Conservation (phyloP, 2,888 invertebrate species). For the Aromia moschata region DNA sequence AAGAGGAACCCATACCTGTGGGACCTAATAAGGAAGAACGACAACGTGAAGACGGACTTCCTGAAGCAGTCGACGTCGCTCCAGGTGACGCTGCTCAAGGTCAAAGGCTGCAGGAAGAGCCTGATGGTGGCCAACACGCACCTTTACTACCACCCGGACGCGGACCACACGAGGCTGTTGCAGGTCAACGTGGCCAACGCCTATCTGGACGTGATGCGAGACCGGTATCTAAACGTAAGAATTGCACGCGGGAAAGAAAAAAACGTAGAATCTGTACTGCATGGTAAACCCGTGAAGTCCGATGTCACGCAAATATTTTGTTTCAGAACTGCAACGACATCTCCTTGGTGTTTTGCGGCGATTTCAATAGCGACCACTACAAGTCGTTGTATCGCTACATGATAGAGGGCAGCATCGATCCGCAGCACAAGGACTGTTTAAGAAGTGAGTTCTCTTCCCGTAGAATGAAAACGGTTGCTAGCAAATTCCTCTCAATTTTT, state of each 20-base stretch:
- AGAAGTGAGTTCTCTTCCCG: slow-evolving; percentile 80
- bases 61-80: slow-evolving; percentile 72
- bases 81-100: slow-evolving; percentile 69
- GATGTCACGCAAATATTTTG: too few relatives aligned
- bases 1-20: slow-evolving; percentile 64
- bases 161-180: slow-evolving; percentile 86
- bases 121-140: slow-evolving; percentile 85
- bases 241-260: too few relatives aligned
- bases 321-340: slow-evolving; percentile 61
- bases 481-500: too few relatives aligned
- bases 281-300: too few relatives aligned
- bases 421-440: slow-evolving; percentile 77
- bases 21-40: slow-evolving; percentile 68
- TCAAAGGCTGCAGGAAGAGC: slow-evolving; percentile 64
- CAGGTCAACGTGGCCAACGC: slow-evolving; percentile 52
- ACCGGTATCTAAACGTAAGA: slow-evolving; percentile 26
- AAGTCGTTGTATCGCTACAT: slow-evolving; percentile 84
- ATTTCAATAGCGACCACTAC: slow-evolving; percentile 90
- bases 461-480: too few relatives aligned
- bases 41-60: slow-evolving; percentile 66
- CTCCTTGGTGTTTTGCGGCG: slow-evolving; percentile 85
- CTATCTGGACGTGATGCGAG: slow-evolving; percentile 30
- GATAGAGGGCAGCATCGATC: slow-evolving; percentile 73
- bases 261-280: too few relatives aligned
- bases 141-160: slow-evolving; percentile 90